A percentile compares a stretch with the other conserved stretches of the same genome.
Conservation (phyloP, 2,797 vertebrate species). For the Muscicapa striata region DNA sequence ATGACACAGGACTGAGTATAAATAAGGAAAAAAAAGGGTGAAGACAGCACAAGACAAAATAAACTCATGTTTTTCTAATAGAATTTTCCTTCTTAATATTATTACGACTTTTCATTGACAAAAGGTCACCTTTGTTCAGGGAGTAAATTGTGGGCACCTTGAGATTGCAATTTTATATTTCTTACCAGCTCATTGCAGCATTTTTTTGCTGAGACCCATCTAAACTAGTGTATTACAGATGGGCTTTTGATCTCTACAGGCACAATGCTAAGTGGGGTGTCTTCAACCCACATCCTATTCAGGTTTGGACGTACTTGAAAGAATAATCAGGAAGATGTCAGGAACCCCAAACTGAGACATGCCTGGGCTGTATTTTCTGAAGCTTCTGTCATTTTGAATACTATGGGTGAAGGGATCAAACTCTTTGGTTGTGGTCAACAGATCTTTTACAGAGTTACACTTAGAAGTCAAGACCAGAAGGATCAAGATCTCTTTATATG, state of each 20-base stretch:
- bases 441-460: neutral
- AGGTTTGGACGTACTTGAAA: neutral
- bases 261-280: neutral
- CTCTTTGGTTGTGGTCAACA: neutral
- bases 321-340: neutral
- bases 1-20: neutral
- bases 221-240: rapidly evolving
- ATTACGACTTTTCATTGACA: neutral
- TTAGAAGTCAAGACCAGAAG: neutral
- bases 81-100: neutral
- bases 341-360: neutral
- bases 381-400: neutral
- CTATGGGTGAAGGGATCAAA: neutral
- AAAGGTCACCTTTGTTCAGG: neutral
- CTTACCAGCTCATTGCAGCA: neutral
- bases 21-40: neutral
- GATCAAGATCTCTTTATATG: neutral
- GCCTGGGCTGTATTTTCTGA: neutral
- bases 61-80: neutral
- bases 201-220: neutral
- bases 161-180: neutral
- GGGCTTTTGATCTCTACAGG: neutral
- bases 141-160: neutral
- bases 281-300: neutral
- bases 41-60: neutral